Percentiles rank a stretch among this genome's conserved stretches.
phyloP scores from a whole-genome alignment of 2,888 invertebrate species.

The Elegia similella region DNA sequence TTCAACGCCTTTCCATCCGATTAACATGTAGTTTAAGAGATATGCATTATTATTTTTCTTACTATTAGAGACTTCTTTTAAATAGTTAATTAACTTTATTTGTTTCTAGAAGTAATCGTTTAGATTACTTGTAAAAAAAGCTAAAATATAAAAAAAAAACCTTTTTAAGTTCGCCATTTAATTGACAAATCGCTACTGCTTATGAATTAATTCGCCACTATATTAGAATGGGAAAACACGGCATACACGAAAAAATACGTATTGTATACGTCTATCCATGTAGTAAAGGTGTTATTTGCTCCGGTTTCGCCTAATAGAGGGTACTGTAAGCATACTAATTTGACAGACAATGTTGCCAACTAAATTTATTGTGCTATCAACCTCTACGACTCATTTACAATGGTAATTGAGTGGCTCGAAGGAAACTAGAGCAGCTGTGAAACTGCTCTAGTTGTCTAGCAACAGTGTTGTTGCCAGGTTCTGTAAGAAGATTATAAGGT shows the following conservation, averaged over 20 bases:
- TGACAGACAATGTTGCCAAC: slow-evolving; percentile 15
- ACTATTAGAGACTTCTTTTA: not conserved
- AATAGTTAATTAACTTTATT: no score
- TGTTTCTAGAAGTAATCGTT: no score
- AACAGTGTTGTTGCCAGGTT: no score
- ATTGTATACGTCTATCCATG: slow-evolving; percentile 19
- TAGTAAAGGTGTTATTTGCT: slow-evolving; percentile 23
- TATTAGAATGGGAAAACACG: slow-evolving; percentile 15
- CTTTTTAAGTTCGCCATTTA: no score
- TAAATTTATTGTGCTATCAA: slow-evolving; percentile 35
- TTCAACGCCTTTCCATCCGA: no score
- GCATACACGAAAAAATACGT: slow-evolving; percentile 17
- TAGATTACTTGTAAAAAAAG: no score
- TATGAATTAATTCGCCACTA: slow-evolving; percentile 4
- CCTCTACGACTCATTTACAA: slow-evolving; percentile 36
- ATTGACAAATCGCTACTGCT: not conserved
- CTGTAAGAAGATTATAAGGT: no score
- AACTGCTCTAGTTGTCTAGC: no score
- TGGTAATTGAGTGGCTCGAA: slow-evolving; percentile 28
- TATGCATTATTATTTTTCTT: not conserved
- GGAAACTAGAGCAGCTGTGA: no score
- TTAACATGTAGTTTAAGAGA: no score
- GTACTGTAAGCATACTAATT: slow-evolving; percentile 32
- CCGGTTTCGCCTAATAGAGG: slow-evolving; percentile 35
- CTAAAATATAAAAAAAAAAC: no score